phyloP scores from a whole-genome alignment of 2,797 vertebrate species.

The Benthosema pterotum region DNA sequence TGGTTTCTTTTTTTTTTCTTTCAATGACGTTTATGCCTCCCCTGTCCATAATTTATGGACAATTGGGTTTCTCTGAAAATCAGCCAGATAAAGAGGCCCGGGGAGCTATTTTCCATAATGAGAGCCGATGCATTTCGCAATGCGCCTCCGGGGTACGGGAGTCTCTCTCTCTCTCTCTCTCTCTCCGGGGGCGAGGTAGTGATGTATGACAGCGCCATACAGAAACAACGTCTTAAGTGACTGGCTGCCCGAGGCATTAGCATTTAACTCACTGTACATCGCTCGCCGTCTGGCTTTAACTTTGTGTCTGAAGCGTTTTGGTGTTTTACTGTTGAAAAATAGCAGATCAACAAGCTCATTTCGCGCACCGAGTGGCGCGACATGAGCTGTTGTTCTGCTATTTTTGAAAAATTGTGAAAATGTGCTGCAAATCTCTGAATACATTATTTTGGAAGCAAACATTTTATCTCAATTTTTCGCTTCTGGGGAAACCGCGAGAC shows the following conservation, averaged over 20 bases:
- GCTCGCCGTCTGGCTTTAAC: neutral
- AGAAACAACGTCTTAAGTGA: slow-evolving; percentile 57
- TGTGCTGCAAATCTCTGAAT: no score
- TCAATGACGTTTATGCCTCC: slow-evolving; percentile 75
- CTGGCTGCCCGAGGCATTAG: slow-evolving; percentile 55
- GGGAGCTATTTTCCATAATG: slow-evolving; percentile 67
- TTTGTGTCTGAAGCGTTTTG: neutral
- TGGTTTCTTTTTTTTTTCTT: slow-evolving; percentile 67
- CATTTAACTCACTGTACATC: slow-evolving; percentile 31
- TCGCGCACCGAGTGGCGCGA: no score
- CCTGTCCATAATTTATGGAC: slow-evolving; percentile 74
- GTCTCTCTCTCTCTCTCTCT: slow-evolving; percentile 28
- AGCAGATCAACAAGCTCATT: no score
- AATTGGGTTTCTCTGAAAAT: slow-evolving; percentile 75
- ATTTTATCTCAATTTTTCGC: no score
- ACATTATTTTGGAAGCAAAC: no score
- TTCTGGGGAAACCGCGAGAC: no score
- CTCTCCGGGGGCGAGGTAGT: slow-evolving; percentile 56
- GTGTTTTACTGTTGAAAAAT: no score
- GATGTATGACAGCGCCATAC: slow-evolving; percentile 64
- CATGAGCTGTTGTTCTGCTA: no score
- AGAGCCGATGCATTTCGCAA: slow-evolving; percentile 45
- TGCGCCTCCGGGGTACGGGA: slow-evolving; percentile 36
- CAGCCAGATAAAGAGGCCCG: slow-evolving; percentile 66
- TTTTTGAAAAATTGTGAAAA: no score